These are phyloP conservation scores for Toxostoma redivivum DNA, from an alignment of 2,113 vertebrate species.

Conservation along the genomic window DNA sequence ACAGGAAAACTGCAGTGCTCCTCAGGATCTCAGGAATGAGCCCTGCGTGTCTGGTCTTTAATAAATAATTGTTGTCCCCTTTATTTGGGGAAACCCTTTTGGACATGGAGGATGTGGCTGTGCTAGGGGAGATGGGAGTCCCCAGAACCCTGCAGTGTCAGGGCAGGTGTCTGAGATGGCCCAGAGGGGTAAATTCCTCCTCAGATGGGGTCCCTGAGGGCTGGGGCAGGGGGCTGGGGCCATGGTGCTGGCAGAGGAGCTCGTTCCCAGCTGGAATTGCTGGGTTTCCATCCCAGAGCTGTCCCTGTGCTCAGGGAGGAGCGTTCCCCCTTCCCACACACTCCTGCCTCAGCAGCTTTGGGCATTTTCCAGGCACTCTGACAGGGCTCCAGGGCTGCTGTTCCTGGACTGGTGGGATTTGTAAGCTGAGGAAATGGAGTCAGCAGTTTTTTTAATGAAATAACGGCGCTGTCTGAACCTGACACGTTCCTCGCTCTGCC, in stretches of 20 bases:
- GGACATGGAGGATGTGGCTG: fast-evolving
- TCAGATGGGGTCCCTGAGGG: background rate
- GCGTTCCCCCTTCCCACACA: background rate
- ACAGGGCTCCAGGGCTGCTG: background rate
- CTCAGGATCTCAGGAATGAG: background rate
- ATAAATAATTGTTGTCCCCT: background rate
- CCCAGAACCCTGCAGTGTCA: fast-evolving
- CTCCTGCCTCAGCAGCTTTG: fast-evolving
- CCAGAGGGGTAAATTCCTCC: background rate
- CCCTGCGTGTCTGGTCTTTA: background rate
- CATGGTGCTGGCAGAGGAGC: fast-evolving
- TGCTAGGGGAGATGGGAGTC: background rate
- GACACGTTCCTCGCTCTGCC: background rate
- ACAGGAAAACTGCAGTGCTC: background rate
- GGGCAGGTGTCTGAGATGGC: fast-evolving
- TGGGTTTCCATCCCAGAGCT: background rate
- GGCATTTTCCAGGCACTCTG: background rate
- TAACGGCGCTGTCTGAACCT: background rate
- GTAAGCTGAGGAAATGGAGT: background rate
- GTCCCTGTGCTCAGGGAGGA: fast-evolving
- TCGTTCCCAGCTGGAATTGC: background rate
- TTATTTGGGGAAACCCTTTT: background rate
- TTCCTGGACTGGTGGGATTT: background rate
- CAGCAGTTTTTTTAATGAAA: background rate
- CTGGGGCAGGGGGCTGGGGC: background rate